A percentile compares a stretch with the other conserved stretches of the same genome.
Conservation (phyloP, 2,113 vertebrate genomes). For the Entosphenus tridentatus region DNA sequence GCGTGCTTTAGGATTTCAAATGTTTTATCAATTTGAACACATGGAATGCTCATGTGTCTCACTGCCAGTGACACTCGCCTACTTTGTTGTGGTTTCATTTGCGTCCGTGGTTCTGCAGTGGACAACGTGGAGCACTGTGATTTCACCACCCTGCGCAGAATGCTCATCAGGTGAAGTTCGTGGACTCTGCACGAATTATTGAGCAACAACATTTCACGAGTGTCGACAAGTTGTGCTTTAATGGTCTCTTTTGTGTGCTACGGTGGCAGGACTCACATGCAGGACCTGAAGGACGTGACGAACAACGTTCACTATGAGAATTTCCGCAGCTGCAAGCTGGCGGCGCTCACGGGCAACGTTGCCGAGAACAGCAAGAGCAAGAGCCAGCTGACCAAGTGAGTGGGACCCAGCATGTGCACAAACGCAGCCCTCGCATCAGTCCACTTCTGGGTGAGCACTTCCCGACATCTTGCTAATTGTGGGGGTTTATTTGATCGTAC, state of each 20-base stretch:
- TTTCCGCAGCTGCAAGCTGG: constrained; percentile 2
- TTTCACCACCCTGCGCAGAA: neutral
- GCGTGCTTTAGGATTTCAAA: too few species aligned
- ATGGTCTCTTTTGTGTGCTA: too few species aligned
- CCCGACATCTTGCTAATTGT: too few species aligned
- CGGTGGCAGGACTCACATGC: neutral
- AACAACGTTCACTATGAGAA: constrained; percentile 5
- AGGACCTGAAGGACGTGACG: constrained; percentile 5
- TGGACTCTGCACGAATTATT: too few species aligned
- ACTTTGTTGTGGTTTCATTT: neutral
- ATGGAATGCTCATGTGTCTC: too few species aligned
- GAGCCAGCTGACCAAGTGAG: constrained; percentile 4
- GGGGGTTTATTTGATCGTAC: too few species aligned
- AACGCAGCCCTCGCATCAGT: too few species aligned
- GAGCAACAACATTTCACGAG: too few species aligned
- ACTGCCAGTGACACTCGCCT: too few species aligned
- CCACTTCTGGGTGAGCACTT: too few species aligned
- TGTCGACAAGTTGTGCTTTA: too few species aligned
- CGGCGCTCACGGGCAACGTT: neutral
- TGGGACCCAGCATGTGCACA: neutral
- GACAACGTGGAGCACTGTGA: constrained; percentile 3
- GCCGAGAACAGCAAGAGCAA: constrained; percentile 3
- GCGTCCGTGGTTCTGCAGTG: neutral
- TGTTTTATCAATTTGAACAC: too few species aligned
- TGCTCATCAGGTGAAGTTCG: constrained; percentile 3